Conservation (phyloP, 2,113 vertebrate genomes). For the Montifringilla adamsi region DNA sequence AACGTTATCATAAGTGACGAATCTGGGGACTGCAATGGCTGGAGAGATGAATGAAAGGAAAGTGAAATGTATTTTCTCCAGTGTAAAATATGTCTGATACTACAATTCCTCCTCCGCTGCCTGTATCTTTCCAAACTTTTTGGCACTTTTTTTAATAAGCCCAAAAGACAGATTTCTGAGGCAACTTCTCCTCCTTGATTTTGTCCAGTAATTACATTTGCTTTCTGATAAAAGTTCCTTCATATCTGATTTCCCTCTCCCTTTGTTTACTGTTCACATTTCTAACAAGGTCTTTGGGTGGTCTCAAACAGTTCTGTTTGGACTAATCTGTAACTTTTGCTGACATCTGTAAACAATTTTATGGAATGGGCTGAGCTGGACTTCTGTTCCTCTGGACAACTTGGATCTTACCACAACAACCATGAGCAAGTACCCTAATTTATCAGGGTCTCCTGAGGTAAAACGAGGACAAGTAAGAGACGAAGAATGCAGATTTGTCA, state of each 20-base stretch:
- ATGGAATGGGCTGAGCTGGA: conserved; percentile 1
- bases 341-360: conserved; percentile 42
- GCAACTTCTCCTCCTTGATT: not conserved
- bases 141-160: not conserved
- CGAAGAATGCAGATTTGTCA: not conserved
- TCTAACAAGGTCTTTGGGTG: conserved; percentile 24
- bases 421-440: not conserved
- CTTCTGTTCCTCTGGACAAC: not conserved
- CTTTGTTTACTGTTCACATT: conserved; percentile 3
- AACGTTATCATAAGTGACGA: fast-evolving
- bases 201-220: not conserved
- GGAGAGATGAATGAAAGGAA: not conserved
- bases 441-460: not conserved
- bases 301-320: conserved; percentile 39
- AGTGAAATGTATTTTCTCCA: not conserved
- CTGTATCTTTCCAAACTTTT: not conserved
- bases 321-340: conserved; percentile 4
- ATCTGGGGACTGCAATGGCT: not conserved
- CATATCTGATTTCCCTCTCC: not conserved
- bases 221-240: not conserved
- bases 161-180: not conserved
- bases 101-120: not conserved
- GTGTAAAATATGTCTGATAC: not conserved
- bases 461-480: not conserved
- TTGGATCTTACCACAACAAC: not conserved